Evolutionary conservation across 2,888 invertebrate genomes (phyloP).

Genomic region (Sympetrum striolatum): DNA sequence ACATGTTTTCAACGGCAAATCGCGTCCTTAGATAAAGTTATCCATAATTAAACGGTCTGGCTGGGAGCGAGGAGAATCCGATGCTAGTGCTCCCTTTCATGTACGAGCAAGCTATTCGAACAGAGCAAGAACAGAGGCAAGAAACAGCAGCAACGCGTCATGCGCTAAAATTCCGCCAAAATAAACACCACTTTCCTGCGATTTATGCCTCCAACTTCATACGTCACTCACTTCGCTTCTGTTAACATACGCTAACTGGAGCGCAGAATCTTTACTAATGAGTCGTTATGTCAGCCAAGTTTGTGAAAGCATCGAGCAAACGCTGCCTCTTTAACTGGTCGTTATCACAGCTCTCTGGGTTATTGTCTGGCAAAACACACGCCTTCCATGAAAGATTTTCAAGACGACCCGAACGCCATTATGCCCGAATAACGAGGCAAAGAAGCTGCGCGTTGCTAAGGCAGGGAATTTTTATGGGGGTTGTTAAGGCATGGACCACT

Average conservation of each 20-base stretch:
- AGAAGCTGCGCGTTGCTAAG: constrained; percentile 14
- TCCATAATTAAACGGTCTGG: no score
- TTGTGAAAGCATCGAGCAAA: constrained; percentile 29
- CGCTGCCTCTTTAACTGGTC: constrained; percentile 38
- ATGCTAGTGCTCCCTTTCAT: no score
- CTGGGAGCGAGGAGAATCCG: no score
- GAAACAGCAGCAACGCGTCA: neutral
- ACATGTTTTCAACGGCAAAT: no score
- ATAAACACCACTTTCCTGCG: constrained; percentile 21
- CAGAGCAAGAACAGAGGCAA: no score
- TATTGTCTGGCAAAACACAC: constrained; percentile 38
- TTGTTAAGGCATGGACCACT: constrained; percentile 29
- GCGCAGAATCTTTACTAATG: constrained; percentile 16
- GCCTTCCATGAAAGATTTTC: constrained; percentile 31
- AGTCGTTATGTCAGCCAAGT: constrained; percentile 32
- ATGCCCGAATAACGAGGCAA: constrained; percentile 20
- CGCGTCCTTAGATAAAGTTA: no score
- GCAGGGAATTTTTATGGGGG: constrained; percentile 15
- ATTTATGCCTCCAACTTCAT: constrained; percentile 8
- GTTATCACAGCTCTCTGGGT: constrained; percentile 34
- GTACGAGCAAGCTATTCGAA: no score
- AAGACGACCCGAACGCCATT: constrained; percentile 23
- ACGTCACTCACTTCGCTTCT: neutral
- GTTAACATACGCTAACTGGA: constrained; percentile 3
- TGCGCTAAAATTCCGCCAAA: neutral